Base-by-base conservation (phyloP, 2,797 vertebrate species). In the Rhynchotus rufescens region DNA sequence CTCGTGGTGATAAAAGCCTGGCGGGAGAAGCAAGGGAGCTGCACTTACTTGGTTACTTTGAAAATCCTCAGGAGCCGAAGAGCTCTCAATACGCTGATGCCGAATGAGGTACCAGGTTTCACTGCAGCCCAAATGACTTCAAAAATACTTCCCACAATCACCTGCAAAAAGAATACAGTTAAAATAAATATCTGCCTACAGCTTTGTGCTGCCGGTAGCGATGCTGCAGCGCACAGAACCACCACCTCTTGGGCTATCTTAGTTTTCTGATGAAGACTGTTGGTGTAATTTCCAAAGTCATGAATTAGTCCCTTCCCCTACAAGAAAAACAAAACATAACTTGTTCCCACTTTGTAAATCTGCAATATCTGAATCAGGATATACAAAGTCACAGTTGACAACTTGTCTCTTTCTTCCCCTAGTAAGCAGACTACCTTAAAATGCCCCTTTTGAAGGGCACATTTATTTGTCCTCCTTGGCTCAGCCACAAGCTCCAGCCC, bases 121-220 rank as follows among this genome's bases (percentile, higher is more conserved):
- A 99, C 98, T 9, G 98, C 98, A 1, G 99, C 99, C 99, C 99
- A 99, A 56, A 99, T 98, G 25, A 99, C 99, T 96, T 99, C 99
- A 52, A 99, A 99, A 93, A 99, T 99, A 89, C 99, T 99, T 59
- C 99, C 99, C 80, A 99, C 98, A 4, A 99, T 99, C 59, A 99
- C 99, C 99, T 99, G 97, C 25, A 92, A 88, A 4, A 57, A 85
- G 2, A 95, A 6, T 3, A 0, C 38, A 9, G 64, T 66, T 91
- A 4, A 68, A 10, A 56, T 40, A 40, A 40, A 40, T 44, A 10
- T 22, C 26, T 25, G 22, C 44, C 74, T 14, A 38, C 15, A 9
- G 28, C 34, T 62, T 45, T 22, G 28, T 2, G 28, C 3, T 13
- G 40, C 32, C 54, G 4, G 75, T 26, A 54, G n/a, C 66, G 56